Base-by-base conservation (phyloP, 2,113 vertebrate genomes). In the Chauna torquata region DNA sequence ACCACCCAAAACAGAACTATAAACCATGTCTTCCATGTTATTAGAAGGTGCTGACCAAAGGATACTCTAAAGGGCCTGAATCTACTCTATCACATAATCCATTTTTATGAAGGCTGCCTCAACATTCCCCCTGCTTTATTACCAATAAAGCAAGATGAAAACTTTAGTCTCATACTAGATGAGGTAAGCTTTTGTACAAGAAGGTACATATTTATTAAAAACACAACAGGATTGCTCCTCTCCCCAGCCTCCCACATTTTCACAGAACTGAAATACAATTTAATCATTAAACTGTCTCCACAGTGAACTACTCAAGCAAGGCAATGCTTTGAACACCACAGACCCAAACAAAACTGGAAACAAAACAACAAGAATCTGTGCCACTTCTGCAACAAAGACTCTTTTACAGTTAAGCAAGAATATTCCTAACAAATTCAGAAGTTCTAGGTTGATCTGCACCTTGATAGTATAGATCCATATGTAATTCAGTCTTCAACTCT, bases 261-360 rank as follows among this genome's bases (percentile, higher is more conserved):
- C 66, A 82, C 57, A 61, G 38, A 82, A 44, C 24, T 3, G 3
- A 79, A 62, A 58, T 16, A 62, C 6, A 75, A 34, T 8, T 74
- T 23, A 61, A 44, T 66, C 61, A 40, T 71, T 88, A 30, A 77
- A 58, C 13, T 70, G 9, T 25, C 50, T 69, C 54, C 59, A 45
- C 0, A 0, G 45, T 34, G 19, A 70, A 90, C 57, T 16, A 62
- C 10, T 66, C 27, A 27, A 82, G 32, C 8, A 75, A 79, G 0
- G 0, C 34, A 52, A 30, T 15, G 23, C 50, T 83, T 28, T 69
- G 77, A 38, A 86, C 11, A 72, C 38, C 30, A 19, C 49, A 65
- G 93, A 76, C 5, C 28, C 23, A 75, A 34, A 55, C n/a, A n/a
- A 84, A 81, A n/a, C 3, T 38, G 42, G 52, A 61, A 88, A 38